Conservation (phyloP, 1,140 invertebrate species). For the Chironomus striatipennis region DNA sequence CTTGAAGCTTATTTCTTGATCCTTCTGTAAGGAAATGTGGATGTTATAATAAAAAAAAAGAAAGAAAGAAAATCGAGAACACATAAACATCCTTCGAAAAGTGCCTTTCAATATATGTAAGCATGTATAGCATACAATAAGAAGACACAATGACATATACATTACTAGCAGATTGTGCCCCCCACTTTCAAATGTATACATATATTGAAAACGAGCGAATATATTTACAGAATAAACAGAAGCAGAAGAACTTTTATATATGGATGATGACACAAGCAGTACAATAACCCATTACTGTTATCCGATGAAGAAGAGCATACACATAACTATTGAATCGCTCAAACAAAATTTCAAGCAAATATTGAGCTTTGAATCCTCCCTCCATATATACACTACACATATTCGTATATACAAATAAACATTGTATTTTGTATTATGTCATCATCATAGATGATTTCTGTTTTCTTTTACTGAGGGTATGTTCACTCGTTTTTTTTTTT, state of each 20-base stretch:
- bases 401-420: conserved; percentile 1
- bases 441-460: conserved; percentile 20
- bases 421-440: conserved; percentile 21
- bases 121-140: too few species aligned
- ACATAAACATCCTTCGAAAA: conserved; percentile 14
- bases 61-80: background rate
- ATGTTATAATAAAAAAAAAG: background rate
- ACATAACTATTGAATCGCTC: background rate
- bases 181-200: background rate
- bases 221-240: conserved; percentile 9
- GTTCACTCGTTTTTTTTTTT: background rate
- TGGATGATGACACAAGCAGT: background rate
- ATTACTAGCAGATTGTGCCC: background rate
- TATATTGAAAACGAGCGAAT: background rate
- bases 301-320: background rate
- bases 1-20: background rate
- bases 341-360: background rate
- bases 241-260: background rate
- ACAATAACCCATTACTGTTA: conserved; percentile 13
- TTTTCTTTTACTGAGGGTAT: background rate
- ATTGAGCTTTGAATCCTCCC: background rate
- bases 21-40: background rate
- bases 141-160: background rate
- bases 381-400: background rate
- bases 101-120: background rate